Evolutionary conservation across 2,113 vertebrate genomes (phyloP).

Genomic region (Corvus hawaiiensis): DNA sequence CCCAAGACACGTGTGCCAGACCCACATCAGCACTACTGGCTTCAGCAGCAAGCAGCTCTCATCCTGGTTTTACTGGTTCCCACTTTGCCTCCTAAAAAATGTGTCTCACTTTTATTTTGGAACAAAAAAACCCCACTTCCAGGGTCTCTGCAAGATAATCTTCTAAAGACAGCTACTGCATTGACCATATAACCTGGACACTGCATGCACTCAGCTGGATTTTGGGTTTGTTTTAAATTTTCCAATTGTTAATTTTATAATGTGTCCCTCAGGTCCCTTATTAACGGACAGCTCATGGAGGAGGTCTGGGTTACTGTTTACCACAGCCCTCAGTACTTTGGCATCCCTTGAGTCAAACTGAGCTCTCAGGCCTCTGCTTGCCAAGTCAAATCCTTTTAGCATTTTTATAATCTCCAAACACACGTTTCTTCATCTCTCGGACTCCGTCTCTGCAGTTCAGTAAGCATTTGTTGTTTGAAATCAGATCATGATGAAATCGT

Average conservation of each 20-base stretch:
- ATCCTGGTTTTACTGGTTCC: not conserved
- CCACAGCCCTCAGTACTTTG: constrained; percentile 40
- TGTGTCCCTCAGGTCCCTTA: constrained; percentile 13
- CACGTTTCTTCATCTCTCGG: not conserved
- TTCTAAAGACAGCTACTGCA: not conserved
- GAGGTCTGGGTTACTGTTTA: constrained; percentile 51
- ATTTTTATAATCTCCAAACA: constrained; percentile 55
- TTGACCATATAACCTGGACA: not conserved
- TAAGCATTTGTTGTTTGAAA: constrained; percentile 36
- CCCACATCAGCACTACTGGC: not conserved
- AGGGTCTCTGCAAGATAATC: not conserved
- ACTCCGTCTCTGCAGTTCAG: not conserved
- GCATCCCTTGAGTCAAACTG: constrained; percentile 10
- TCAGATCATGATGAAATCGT: constrained; percentile 48
- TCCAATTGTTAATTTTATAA: constrained; percentile 57
- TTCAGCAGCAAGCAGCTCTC: not conserved
- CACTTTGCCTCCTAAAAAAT: not conserved
- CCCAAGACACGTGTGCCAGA: not conserved
- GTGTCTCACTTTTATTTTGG: not conserved
- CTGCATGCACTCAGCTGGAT: not conserved
- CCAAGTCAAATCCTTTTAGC: constrained; percentile 51
- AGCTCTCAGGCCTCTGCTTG: constrained; percentile 7
- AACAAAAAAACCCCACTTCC: not conserved
- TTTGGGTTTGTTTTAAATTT: constrained; percentile 7
- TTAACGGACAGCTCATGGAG: constrained; percentile 40